Base-by-base conservation (phyloP, 2,113 vertebrate species). In the Megaptera novaeangliae region DNA sequence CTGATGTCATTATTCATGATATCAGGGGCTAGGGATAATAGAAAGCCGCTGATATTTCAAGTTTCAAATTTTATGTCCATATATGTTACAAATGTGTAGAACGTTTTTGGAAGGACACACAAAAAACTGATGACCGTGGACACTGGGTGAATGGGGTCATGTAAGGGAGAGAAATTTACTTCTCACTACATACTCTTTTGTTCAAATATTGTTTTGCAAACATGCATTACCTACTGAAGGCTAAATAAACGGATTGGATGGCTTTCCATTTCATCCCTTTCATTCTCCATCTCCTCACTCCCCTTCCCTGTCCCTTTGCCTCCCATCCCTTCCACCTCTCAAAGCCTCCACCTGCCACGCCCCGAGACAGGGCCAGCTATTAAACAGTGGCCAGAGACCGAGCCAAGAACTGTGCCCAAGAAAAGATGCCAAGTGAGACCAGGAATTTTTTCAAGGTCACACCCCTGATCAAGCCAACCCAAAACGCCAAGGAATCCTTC, bases 401-500 rank as follows among this genome's bases (percentile, higher is more conserved):
- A 52, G 25, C 74, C 64, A 21, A 72, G 74, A 92, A 44, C 52
- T 74, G 29, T 15, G 25, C 5, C 2, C 66, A n/a, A 14, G 59
- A 90, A 82, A 4, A 59, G 52, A 88, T 1, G 46, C 59, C 80
- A 69, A 83, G 52, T 4, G 4, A 66, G 59, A 81, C 74, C 31
- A 88, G 39, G 59, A 82, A 71, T 86, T 31, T 68, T 92, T 81
- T 91, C 95, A 95, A 94, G 96, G 95, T 97, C 89, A 92, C 18
- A 13, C 59, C 64, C 86, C 29, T 83, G 55, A 77, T 10, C 10
- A 6, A 75, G 68, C 36, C 78, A 95, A 89, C 34, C 52, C 59
- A 71, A 80, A 46, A 78, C 0, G 3, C 88, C 59, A 78, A 49
- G 75, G 68, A 74, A 74, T 44, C 61, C 93, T 61, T 71, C 86